Evolutionary conservation across 2,113 vertebrate genomes (phyloP), one percentile per base, ranked within the genome.

Genomic region (Synchiropus splendidus): DNA sequence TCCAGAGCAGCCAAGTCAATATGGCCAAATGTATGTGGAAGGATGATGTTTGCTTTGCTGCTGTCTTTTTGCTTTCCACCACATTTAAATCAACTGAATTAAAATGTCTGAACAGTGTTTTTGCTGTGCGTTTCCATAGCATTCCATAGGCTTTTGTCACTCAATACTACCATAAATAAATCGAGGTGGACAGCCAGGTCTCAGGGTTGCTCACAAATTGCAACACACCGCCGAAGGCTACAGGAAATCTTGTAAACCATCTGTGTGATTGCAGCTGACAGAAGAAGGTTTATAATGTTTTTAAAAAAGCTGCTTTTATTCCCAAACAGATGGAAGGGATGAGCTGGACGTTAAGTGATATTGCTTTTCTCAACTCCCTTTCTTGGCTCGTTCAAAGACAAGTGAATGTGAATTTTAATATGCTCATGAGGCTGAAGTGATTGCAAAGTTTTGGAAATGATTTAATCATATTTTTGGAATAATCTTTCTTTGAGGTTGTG

Each of bases 151-250:
- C 21, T 27, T 27, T 27, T 27, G 21, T 27, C 21, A 27, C 74
- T 78, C 74, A 71, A 76, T 76, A 58, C 17, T 0, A 39, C 45
- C 53, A 50, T 75, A 69, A 53, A 72, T 70, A 58, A 45, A 62
- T 51, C 37, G 51, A 67, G 63, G 37, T 60, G 55, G 59, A 52
- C 50, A 36, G 14, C 42, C 48, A 37, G 53, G 49, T 51, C 61
- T 49, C 50, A n/a, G 43, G 37, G 61, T 57, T 45, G 17, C 39
- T 58, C 59, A 59, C 58, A 63, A 43, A 69, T 72, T 69, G 64
- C 67, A 69, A 59, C 44, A 39, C 31, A 18, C 16, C 32, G 47
- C 72, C 51, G 1, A 31, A 48, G 67, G 72, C 61, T 51, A 60
- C 50, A 39, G 36, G 39, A 47, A 60, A 54, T 48, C 54, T 60